Conservation (phyloP, 2,797 vertebrate species). For the Margarornis squamiger region DNA sequence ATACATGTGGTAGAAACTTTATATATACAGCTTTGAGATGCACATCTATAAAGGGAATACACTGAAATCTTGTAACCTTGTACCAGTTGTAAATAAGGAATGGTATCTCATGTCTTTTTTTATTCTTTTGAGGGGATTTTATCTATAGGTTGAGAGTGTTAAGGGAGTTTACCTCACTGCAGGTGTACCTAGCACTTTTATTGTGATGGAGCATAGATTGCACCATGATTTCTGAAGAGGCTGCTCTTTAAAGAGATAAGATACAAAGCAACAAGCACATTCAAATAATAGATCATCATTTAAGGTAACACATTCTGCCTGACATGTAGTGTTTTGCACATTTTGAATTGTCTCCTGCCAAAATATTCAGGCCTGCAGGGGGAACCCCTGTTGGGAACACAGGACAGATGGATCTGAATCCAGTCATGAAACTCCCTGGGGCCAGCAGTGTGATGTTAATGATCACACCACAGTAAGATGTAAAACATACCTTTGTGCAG, state of each 20-base stretch:
- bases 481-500: constrained; percentile 71
- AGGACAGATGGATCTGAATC: constrained; percentile 72
- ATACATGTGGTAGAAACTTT: not conserved
- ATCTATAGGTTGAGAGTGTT: not conserved
- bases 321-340: constrained; percentile 44
- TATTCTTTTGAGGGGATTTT: not conserved
- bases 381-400: constrained; percentile 61
- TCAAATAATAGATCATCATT: constrained; percentile 40
- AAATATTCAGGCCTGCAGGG: constrained; percentile 63
- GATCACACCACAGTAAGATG: constrained; percentile 63
- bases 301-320: constrained; percentile 55
- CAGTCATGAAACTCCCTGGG: constrained; percentile 67
- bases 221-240: not conserved
- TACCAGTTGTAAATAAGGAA: not conserved
- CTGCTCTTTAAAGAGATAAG: constrained; percentile 10
- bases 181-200: not conserved
- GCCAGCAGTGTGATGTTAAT: constrained; percentile 70
- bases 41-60: not conserved
- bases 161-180: not conserved
- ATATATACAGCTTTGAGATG: not conserved
- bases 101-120: not conserved
- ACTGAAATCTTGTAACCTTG: not conserved
- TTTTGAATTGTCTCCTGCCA: constrained; percentile 66
- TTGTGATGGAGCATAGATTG: not conserved
- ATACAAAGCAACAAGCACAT: not conserved